Base-by-base conservation (phyloP, 2,888 invertebrate species). In the Heteromyza rotundicornis region DNA sequence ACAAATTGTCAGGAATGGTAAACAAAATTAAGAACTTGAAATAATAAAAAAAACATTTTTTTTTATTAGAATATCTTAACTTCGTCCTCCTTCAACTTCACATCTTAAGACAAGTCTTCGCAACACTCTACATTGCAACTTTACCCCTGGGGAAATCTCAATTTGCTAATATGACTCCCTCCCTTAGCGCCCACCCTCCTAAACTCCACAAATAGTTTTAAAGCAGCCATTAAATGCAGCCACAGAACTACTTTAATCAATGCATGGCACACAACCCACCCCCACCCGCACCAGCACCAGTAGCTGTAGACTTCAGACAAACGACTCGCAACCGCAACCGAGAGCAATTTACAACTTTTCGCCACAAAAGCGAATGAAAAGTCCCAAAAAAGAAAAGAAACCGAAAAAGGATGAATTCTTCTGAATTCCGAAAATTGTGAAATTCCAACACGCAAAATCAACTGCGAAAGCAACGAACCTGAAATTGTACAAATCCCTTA, bases 401-500 rank as follows among this genome's bases (percentile, higher is more conserved):
- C 20, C 23, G 5, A 19, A 50, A 50, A 50, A 50, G 19, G 19
- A 7, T 19, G 20, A 44, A 44, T 5, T 44, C 10, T 14, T 50
- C 7, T 50, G 50, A 12, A 16, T n/a, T 5, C 8, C 8, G n/a
- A 44, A 44, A 19, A 40, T 40, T 40, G 3, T n/a, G n/a, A 40
- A 40, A 40, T 40, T n/a, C 14, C 40, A 40, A n/a, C 40, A 40
- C 14, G n/a, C 8, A 32, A 32, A 32, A 32, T 32, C 27, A 10
- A 27, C 10, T 27, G 27, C 27, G 27, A 10, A 27, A 27, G 27
- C 27, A 27, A 64, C 84, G 84, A 81, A 89, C 89, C 86, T 88
- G 76, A 90, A 88, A 81, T 90, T 90, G 73, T 85, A 90, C 80
- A 89, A 86, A 68, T 89, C 88, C 66, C 84, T 79, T 61, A 90